Percentiles rank a stretch among this genome's conserved stretches.
Conservation (phyloP, 2,797 vertebrate species). For the Ciconia nigra region DNA sequence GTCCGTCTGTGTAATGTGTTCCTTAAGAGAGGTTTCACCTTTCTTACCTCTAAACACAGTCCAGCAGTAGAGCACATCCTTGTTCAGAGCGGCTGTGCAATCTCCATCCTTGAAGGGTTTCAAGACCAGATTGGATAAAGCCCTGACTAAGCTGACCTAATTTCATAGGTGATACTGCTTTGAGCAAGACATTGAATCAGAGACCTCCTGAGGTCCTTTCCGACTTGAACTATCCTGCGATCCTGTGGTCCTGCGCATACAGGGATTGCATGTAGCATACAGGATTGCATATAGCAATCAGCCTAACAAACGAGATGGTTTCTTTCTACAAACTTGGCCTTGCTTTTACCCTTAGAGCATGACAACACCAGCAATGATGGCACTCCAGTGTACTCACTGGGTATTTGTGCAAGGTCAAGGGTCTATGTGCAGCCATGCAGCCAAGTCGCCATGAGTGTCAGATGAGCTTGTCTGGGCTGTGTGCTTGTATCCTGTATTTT, state of each 20-base stretch:
- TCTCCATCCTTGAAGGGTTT: neutral
- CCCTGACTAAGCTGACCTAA: neutral
- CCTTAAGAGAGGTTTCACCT: neutral
- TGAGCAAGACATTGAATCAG: neutral
- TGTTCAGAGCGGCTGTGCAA: neutral
- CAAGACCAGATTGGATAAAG: neutral
- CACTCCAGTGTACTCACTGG: fast-evolving
- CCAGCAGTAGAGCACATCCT: neutral
- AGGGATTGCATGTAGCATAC: neutral
- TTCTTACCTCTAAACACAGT: neutral
- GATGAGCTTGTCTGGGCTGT: neutral
- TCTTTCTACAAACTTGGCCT: neutral
- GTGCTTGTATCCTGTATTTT: neutral
- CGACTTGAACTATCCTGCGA: neutral
- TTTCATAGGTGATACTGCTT: neutral
- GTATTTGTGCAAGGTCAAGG: neutral
- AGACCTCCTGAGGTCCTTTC: neutral
- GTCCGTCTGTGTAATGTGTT: neutral
- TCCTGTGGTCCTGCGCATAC: neutral
- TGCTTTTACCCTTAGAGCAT: neutral
- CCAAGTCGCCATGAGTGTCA: neutral
- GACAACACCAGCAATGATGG: neutral
- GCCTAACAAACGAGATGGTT: neutral
- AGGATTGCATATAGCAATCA: neutral
- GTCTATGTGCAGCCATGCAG: neutral